These are phyloP conservation scores for Galagoides demidoff DNA, from an alignment of 2,797 vertebrate species.

Conservation along the genomic window DNA sequence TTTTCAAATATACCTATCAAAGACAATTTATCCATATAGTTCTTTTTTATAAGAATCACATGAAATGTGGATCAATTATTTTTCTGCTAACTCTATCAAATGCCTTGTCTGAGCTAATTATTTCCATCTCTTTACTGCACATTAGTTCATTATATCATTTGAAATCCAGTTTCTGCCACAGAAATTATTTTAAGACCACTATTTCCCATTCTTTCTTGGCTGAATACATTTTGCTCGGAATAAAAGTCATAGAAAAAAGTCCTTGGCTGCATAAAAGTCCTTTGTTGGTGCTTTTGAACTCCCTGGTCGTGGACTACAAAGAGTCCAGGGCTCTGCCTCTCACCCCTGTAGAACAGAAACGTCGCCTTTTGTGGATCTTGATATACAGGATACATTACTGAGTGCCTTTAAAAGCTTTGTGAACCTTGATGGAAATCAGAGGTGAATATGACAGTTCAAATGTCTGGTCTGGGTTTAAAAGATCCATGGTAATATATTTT, in stretches of 20 bases:
- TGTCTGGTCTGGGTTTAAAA: conserved; percentile 88
- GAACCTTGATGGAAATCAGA: conserved; percentile 89
- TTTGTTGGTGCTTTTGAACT: conserved; percentile 91
- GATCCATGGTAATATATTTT: conserved; percentile 87
- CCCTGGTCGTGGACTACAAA: conserved; percentile 89
- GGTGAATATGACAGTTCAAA: conserved; percentile 90
- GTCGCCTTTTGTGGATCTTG: conserved; percentile 82
- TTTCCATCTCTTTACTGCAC: conserved; percentile 84
- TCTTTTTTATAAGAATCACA: conserved; percentile 76
- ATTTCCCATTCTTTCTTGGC: conserved; percentile 88
- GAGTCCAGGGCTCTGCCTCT: conserved; percentile 85
- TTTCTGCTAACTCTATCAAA: conserved; percentile 83
- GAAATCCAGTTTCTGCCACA: conserved; percentile 86
- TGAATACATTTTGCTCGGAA: conserved; percentile 89
- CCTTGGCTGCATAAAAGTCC: conserved; percentile 86
- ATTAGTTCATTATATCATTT: conserved; percentile 88
- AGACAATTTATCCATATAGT: conserved; percentile 78
- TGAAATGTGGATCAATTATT: conserved; percentile 84
- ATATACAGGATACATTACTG: conserved; percentile 88
- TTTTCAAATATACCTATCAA: conserved; percentile 71
- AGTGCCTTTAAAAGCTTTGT: conserved; percentile 87
- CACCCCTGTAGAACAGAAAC: conserved; percentile 87
- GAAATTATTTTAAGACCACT: conserved; percentile 90
- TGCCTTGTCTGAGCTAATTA: conserved; percentile 86
- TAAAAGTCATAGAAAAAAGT: conserved; percentile 88